Percentiles rank a stretch among this genome's conserved stretches.
phyloP scores from a whole-genome alignment of 2,888 invertebrate species.

The Tricholauxania praeusta region DNA sequence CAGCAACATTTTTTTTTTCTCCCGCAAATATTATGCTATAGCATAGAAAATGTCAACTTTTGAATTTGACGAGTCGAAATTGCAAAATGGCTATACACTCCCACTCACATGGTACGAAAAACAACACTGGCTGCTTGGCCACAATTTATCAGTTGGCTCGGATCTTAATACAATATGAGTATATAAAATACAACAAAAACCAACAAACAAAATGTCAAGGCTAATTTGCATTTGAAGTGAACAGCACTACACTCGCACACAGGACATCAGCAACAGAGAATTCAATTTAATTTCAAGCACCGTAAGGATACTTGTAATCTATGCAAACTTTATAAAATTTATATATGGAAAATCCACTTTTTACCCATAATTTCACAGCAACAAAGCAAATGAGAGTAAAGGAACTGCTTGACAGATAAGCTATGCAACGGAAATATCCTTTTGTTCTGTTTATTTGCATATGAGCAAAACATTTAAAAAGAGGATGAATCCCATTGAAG shows the following conservation, averaged over 20 bases:
- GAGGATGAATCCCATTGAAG: slow-evolving; percentile 22
- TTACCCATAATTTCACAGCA: slow-evolving; percentile 28
- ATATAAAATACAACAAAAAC: not conserved
- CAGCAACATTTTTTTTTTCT: slow-evolving; percentile 3
- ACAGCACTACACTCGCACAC: not conserved
- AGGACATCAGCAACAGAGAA: slow-evolving; percentile 21
- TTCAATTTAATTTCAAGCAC: slow-evolving; percentile 35
- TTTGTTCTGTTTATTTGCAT: slow-evolving; percentile 35
- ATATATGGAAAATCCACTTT: slow-evolving; percentile 22
- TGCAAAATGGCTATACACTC: not conserved
- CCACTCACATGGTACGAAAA: too few relatives aligned
- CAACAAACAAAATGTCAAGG: slow-evolving; percentile 4
- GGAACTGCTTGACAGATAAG: not conserved
- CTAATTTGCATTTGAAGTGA: slow-evolving; percentile 29
- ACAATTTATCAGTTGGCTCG: slow-evolving; percentile 60
- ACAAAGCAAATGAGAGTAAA: slow-evolving; percentile 11
- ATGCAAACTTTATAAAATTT: slow-evolving; percentile 34
- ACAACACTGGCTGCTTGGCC: slow-evolving; percentile 44
- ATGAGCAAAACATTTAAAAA: slow-evolving; percentile 20
- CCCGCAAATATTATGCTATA: slow-evolving; percentile 22
- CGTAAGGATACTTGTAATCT: slow-evolving; percentile 11
- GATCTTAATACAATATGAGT: slow-evolving; percentile 53
- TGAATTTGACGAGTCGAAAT: not conserved
- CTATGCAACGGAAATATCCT: slow-evolving; percentile 4
- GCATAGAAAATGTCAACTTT: slow-evolving; percentile 23